Evolutionary conservation across 2,113 vertebrate genomes (phyloP).

Genomic region (Lophius piscatorius): DNA sequence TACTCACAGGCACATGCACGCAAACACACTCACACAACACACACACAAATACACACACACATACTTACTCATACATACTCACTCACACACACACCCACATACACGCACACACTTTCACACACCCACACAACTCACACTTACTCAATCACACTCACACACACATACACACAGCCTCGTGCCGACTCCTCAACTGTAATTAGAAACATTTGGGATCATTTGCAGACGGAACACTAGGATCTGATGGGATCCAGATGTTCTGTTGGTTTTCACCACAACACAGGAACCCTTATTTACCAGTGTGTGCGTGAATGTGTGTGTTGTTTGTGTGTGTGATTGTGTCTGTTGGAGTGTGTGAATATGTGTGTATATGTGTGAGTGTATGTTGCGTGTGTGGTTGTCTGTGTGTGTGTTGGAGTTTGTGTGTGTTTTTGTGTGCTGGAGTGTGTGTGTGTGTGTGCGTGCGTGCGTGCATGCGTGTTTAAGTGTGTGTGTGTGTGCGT

Average conservation of each 20-base stretch:
- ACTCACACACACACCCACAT: conserved; percentile 35
- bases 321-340: conserved; percentile 5
- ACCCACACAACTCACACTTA: background rate
- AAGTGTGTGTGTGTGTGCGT: no score
- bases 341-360: no score
- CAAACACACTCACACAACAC: conserved; percentile 45
- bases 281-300: conserved; percentile 68
- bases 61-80: conserved; percentile 6
- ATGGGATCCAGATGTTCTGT: conserved; percentile 73
- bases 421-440: no score
- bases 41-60: background rate
- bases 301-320: conserved; percentile 19
- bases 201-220: conserved; percentile 46
- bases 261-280: conserved; percentile 77
- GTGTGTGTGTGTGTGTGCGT: no score
- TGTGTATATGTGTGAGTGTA: no score
- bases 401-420: conserved; percentile 32
- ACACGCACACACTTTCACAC: conserved; percentile 43
- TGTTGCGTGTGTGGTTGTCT: no score
- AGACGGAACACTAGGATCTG: conserved; percentile 69
- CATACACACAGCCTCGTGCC: conserved; percentile 17
- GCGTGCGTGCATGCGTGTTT: no score
- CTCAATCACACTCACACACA: conserved; percentile 22
- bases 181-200: no score
- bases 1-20: conserved; percentile 17